These are phyloP conservation scores for Caenorhabditis sp. DNA, from an alignment of 2,888 invertebrate species.

Conservation along the genomic window DNA sequence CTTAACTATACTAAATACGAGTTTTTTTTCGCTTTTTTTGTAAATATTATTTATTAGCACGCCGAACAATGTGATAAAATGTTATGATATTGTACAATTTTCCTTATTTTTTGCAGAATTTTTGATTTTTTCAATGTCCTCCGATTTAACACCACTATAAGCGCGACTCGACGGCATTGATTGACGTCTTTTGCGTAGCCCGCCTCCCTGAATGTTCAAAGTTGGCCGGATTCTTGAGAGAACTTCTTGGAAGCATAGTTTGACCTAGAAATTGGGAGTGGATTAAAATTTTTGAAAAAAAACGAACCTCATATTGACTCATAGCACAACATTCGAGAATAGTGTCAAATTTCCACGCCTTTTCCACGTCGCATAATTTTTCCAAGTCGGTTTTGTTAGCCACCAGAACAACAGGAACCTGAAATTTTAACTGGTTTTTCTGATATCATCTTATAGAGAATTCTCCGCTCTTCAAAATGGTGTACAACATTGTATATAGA, in stretches of 20 bases:
- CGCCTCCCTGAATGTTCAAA: conserved; percentile 28
- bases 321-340: conserved; percentile 45
- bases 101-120: conserved; percentile 22
- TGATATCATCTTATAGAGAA: no score
- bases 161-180: conserved; percentile 48
- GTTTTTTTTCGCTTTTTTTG: background rate
- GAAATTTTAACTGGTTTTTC: no score
- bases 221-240: conserved; percentile 22
- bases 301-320: conserved; percentile 44
- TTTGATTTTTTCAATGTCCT: conserved; percentile 43
- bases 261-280: no score
- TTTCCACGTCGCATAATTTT: conserved; percentile 10
- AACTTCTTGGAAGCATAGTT: conserved; percentile 32
- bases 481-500: no score
- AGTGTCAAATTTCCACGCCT: conserved; percentile 12
- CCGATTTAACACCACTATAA: conserved; percentile 38
- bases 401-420: conserved; percentile 62
- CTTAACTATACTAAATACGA: background rate
- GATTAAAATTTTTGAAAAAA: no score
- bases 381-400: conserved; percentile 55
- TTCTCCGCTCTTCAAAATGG: no score
- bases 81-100: conserved; percentile 16
- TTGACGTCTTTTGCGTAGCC: conserved; percentile 35
- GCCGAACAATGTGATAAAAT: conserved; percentile 14
- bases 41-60: conserved; percentile 1